phyloP scores from a whole-genome alignment of 1,140 invertebrate species.

The Zaprionus ornatus region DNA sequence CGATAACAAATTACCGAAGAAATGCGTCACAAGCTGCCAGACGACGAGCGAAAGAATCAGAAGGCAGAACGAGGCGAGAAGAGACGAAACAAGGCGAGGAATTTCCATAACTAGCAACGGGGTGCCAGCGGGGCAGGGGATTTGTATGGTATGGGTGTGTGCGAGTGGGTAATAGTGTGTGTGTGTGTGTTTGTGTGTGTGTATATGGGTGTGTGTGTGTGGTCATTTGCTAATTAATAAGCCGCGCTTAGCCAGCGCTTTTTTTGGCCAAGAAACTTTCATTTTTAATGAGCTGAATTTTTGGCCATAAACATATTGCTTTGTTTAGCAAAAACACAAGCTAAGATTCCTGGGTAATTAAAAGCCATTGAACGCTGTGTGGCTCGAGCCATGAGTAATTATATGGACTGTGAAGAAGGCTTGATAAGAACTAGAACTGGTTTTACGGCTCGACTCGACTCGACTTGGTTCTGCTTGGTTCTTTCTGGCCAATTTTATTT shows the following conservation, averaged over 20 bases:
- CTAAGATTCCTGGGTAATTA: conserved; percentile 69
- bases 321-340: conserved; percentile 28
- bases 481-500: conserved; percentile 32
- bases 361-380: conserved; percentile 63
- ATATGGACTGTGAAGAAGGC: conserved; percentile 71
- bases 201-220: background rate
- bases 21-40: conserved; percentile 37
- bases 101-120: conserved; percentile 36
- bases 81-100: conserved; percentile 12
- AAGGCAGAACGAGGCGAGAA: conserved; percentile 1
- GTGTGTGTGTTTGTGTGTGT: background rate
- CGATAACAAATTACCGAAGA: conserved; percentile 24
- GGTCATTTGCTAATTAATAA: conserved; percentile 68
- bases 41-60: conserved; percentile 9
- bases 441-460: conserved; percentile 43
- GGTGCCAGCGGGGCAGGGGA: background rate
- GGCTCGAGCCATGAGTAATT: conserved; percentile 64
- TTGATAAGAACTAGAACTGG: conserved; percentile 80
- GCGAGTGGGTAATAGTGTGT: background rate
- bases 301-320: conserved; percentile 47
- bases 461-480: conserved; percentile 13
- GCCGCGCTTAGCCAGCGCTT: conserved; percentile 29
- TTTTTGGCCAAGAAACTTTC: conserved; percentile 62
- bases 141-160: background rate
- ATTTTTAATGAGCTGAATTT: conserved; percentile 74